These are phyloP conservation scores for Lithophane ornitopus DNA, from an alignment of 2,888 invertebrate genomes.

Conservation along the genomic window DNA sequence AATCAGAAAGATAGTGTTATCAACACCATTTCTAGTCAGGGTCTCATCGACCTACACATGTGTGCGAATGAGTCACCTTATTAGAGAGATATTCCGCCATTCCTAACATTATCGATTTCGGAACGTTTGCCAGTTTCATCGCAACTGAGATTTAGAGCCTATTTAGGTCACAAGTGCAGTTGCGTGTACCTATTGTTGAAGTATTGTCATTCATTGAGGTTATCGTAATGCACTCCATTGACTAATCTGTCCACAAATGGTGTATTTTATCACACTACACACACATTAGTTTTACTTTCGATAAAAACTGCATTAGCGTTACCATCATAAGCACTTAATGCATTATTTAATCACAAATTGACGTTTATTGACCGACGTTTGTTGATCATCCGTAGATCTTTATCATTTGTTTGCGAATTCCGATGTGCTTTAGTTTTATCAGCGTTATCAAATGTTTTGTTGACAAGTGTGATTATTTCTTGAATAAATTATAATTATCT, in stretches of 20 bases:
- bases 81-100: slow-evolving; percentile 9
- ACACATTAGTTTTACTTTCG: not conserved
- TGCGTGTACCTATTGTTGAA: no score
- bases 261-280: not conserved
- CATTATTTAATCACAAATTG: slow-evolving; percentile 6
- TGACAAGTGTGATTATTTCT: not conserved
- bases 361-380: not conserved
- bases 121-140: not conserved
- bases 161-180: slow-evolving; percentile 14
- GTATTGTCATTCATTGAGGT: not conserved
- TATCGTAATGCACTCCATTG: not conserved
- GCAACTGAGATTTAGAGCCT: slow-evolving; percentile 11
- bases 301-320: slow-evolving; percentile 13
- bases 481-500: not conserved
- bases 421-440: slow-evolving; percentile 2
- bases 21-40: slow-evolving; percentile 23
- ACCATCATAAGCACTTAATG: not conserved
- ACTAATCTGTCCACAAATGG: not conserved
- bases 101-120: slow-evolving; percentile 12
- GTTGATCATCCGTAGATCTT: slow-evolving; percentile 20
- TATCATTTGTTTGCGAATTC: slow-evolving; percentile 27
- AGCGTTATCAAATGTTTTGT: not conserved
- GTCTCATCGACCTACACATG: slow-evolving; percentile 44
- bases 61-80: slow-evolving; percentile 42
- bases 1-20: slow-evolving; percentile 41